These are phyloP conservation scores for Deilephila porcellus DNA, from an alignment of 2,888 invertebrate genomes.

Conservation along the genomic window DNA sequence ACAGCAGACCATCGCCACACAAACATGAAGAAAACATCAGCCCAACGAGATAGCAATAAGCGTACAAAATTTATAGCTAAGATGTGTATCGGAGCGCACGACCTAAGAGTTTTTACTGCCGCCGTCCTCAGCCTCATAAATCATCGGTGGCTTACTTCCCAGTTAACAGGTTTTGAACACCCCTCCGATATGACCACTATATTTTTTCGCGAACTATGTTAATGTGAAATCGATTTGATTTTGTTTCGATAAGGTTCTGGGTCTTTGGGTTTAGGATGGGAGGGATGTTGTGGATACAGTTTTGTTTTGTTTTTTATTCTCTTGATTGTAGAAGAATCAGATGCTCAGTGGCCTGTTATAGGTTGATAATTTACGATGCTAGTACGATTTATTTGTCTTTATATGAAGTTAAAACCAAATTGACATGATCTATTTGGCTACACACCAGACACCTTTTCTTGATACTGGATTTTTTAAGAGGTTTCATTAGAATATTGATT, in stretches of 20 bases:
- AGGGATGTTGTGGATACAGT: no score
- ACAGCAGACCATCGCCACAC: not conserved
- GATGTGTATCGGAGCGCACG: conserved; percentile 20
- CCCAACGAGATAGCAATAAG: conserved; percentile 16
- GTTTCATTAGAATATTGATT: no score
- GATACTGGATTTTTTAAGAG: no score
- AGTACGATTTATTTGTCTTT: no score
- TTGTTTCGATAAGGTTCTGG: not conserved
- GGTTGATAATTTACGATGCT: no score
- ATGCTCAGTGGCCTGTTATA: no score
- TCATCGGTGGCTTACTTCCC: conserved; percentile 25
- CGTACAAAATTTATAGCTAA: conserved; percentile 19
- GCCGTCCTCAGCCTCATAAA: conserved; percentile 4
- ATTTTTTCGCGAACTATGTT: conserved; percentile 26
- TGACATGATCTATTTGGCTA: no score
- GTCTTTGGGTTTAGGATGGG: no score
- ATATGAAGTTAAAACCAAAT: no score
- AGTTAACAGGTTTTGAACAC: conserved; percentile 25
- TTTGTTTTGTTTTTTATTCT: no score
- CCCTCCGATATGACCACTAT: conserved; percentile 21
- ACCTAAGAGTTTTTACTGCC: conserved; percentile 21
- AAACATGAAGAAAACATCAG: conserved; percentile 16
- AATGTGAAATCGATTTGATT: conserved; percentile 23
- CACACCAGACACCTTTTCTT: no score
- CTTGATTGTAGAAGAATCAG: no score